Evolutionary conservation across 2,113 vertebrate species (phyloP).

Genomic region (Typhlomys cinereus): DNA sequence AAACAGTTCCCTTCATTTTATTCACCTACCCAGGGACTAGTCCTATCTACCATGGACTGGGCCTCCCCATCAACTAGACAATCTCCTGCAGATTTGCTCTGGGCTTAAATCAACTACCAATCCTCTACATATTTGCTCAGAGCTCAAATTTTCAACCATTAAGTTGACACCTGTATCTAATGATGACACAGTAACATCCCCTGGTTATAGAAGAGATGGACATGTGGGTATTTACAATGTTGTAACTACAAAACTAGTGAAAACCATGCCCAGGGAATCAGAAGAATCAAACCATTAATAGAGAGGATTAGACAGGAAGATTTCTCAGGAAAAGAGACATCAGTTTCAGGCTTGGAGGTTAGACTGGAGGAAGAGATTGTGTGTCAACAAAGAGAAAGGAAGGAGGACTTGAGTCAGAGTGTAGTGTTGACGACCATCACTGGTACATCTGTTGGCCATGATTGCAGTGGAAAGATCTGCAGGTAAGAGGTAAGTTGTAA

Average conservation of each 20-base stretch:
- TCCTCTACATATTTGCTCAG: no score
- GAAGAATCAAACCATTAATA: not conserved
- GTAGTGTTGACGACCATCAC: accelerated
- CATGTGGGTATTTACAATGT: not conserved
- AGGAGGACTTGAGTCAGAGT: not conserved
- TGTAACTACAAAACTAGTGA: not conserved
- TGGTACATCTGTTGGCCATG: not conserved
- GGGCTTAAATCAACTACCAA: no score
- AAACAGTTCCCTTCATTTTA: no score
- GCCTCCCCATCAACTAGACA: no score
- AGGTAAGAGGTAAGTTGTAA: not conserved
- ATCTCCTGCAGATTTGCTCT: no score
- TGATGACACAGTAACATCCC: not conserved
- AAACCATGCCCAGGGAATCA: not conserved
- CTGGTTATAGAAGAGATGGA: not conserved
- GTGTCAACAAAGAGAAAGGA: not conserved
- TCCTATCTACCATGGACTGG: no score
- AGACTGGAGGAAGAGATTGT: not conserved
- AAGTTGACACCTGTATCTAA: no score
- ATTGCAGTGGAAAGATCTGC: not conserved
- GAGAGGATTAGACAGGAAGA: not conserved
- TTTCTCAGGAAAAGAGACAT: not conserved
- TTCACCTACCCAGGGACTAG: no score
- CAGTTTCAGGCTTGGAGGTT: not conserved
- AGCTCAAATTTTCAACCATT: no score